These are phyloP conservation scores for Cichlasoma orientale DNA, from an alignment of 2,797 vertebrate genomes.

Conservation along the genomic window DNA sequence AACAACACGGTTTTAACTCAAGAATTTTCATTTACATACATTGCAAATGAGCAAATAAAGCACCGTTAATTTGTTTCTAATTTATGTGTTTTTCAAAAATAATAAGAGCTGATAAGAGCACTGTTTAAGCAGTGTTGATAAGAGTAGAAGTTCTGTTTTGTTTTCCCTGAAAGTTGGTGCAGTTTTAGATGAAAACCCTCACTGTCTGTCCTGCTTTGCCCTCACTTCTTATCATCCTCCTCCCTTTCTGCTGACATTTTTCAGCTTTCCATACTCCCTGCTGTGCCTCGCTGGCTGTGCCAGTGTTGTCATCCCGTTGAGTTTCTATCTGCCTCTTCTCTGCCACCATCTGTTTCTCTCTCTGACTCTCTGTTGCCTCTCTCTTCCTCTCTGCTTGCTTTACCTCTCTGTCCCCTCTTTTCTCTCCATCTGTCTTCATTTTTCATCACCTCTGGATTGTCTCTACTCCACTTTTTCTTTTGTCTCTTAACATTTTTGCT, in stretches of 20 bases:
- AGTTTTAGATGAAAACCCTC: slow-evolving; percentile 11
- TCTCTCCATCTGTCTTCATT: slow-evolving; percentile 56
- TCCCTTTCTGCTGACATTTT: slow-evolving; percentile 62
- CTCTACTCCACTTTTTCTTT: slow-evolving; percentile 19
- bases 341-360: slow-evolving; percentile 68
- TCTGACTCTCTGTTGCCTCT: slow-evolving; percentile 34
- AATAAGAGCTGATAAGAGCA: not conserved
- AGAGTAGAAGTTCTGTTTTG: not conserved
- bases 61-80: not conserved
- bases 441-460: slow-evolving; percentile 40
- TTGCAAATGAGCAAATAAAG: not conserved
- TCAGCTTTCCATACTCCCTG: slow-evolving; percentile 54
- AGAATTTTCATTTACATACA: not conserved
- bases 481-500: not conserved
- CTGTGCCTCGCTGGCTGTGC: slow-evolving; percentile 58
- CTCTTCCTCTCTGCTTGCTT: slow-evolving; percentile 30
- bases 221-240: slow-evolving; percentile 36
- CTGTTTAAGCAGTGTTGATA: not conserved
- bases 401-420: slow-evolving; percentile 33
- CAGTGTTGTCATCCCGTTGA: slow-evolving; percentile 64
- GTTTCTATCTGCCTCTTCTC: slow-evolving; percentile 71
- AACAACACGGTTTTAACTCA: not conserved
- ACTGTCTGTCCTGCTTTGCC: slow-evolving; percentile 23
- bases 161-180: not conserved
- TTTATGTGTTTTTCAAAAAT: not conserved